Percentiles rank a stretch among this genome's conserved stretches.
Evolutionary conservation across 2,113 vertebrate genomes (phyloP).

Genomic region (Muntiacus muntjak): DNA sequence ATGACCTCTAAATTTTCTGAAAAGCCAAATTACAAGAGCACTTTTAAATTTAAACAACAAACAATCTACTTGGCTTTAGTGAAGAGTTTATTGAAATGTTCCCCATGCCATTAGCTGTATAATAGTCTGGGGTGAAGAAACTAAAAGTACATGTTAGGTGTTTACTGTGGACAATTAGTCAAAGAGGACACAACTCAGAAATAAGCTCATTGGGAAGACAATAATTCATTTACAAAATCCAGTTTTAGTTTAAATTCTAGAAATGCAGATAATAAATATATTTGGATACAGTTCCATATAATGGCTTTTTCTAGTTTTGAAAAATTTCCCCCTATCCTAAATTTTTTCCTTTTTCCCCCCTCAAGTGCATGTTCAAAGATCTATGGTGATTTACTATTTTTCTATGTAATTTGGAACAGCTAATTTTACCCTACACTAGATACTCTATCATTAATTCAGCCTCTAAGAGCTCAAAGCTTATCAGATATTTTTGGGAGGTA

Average conservation of each 20-base stretch:
- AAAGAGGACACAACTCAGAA: conserved; percentile 29
- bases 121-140: background rate
- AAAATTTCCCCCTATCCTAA: background rate
- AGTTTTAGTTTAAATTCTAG: conserved; percentile 7
- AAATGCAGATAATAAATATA: background rate
- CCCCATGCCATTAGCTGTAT: background rate
- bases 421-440: conserved; percentile 10
- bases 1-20: background rate
- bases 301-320: background rate
- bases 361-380: background rate
- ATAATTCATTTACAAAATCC: conserved; percentile 5
- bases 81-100: background rate
- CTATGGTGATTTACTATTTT: background rate
- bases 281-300: background rate
- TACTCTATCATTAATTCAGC: background rate
- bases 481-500: background rate
- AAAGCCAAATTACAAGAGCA: conserved; percentile 5
- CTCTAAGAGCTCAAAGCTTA: background rate
- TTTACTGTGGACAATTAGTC: conserved; percentile 2
- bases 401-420: background rate
- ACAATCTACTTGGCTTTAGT: background rate
- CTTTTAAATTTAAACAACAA: background rate
- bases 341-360: background rate
- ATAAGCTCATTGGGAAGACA: background rate
- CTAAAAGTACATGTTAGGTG: background rate